Base-by-base conservation (phyloP, 2,888 invertebrate species). In the Temnothorax unifasciatus region DNA sequence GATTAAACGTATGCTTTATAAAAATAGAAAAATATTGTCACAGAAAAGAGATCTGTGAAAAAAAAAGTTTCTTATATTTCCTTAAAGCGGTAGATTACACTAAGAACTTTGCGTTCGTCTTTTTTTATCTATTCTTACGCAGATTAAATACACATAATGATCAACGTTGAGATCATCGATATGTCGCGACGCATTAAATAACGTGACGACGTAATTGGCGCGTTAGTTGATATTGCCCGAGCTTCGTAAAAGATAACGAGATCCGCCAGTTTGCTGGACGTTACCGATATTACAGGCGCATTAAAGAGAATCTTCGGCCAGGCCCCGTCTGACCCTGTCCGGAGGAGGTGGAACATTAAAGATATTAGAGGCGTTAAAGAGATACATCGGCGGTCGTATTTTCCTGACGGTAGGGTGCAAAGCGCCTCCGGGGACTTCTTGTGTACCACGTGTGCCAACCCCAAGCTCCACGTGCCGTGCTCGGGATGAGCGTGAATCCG, bases 281-380 rank as follows among this genome's bases (percentile, higher is more conserved):
- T 79, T 73, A 73, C 18, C 25, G 73, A 81, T 81, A 82, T 82
- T 76, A 63, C 15, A 63, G 29, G 11, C 57, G 69, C 73, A 38
- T 57, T 75, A 50, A 75, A 82, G 64, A 44, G 68, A 52, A 41
- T 61, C 54, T 73, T 63, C 63, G 29, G 61, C 83, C 61, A 54
- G 41, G 54, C 66, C 13, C 41, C 54, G n/a, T 3, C 25, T 44
- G 50, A 34, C 50, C 54, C 54, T 11, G 25, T 18, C 18, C 63
- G 25, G 74, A 68, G 41, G 0, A 44, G 5, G 83, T 71, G 79
- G 59, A 64, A 50, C 73, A 85, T 88, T 88, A 89, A 86, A 85
- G 86, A 89, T 86, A 89, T 89, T 88, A 84, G 84, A 88, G 85
- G 86, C 86, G 86, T 90, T 90, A 90, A 90, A 90, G 87, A 90